Evolutionary conservation across 2,113 vertebrate genomes (phyloP).

Genomic region (Echinops telfairi): DNA sequence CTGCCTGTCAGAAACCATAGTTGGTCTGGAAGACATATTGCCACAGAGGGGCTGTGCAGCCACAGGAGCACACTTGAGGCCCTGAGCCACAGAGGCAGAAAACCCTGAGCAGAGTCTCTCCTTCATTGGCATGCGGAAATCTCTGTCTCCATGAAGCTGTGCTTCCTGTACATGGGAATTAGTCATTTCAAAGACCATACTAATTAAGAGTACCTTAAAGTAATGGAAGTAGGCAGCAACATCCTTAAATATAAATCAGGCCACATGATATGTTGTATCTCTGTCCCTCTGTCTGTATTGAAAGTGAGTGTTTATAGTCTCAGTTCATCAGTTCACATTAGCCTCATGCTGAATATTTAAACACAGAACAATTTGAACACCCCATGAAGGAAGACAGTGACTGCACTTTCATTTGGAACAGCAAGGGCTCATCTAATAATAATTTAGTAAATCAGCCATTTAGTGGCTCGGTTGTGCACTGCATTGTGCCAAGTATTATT

Average conservation of each 20-base stretch:
- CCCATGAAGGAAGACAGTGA: constrained; percentile 88
- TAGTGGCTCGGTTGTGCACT: constrained; percentile 88
- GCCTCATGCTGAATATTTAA: constrained; percentile 94
- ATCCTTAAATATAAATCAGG: constrained; percentile 89
- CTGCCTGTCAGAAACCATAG: background rate
- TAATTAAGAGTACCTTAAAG: constrained; percentile 87
- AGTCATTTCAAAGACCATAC: constrained; percentile 80
- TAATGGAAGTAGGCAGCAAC: constrained; percentile 86
- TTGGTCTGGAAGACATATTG: background rate
- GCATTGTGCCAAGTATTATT: constrained; percentile 89
- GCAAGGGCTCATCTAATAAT: constrained; percentile 91
- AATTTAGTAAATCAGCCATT: constrained; percentile 93
- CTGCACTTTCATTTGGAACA: constrained; percentile 91
- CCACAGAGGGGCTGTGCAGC: background rate
- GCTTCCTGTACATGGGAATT: constrained; percentile 67
- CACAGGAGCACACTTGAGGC: background rate
- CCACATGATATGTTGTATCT: constrained; percentile 87
- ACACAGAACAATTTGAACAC: constrained; percentile 92
- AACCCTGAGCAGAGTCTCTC: background rate
- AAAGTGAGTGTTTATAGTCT: constrained; percentile 91
- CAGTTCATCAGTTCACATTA: constrained; percentile 93
- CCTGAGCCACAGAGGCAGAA: background rate
- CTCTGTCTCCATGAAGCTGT: background rate
- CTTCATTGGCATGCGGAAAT: background rate
- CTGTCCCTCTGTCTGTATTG: constrained; percentile 86